Percentiles rank a stretch among this genome's conserved stretches.
phyloP scores from a whole-genome alignment of 2,888 invertebrate species.

The Brachypalpus laphriformis region DNA sequence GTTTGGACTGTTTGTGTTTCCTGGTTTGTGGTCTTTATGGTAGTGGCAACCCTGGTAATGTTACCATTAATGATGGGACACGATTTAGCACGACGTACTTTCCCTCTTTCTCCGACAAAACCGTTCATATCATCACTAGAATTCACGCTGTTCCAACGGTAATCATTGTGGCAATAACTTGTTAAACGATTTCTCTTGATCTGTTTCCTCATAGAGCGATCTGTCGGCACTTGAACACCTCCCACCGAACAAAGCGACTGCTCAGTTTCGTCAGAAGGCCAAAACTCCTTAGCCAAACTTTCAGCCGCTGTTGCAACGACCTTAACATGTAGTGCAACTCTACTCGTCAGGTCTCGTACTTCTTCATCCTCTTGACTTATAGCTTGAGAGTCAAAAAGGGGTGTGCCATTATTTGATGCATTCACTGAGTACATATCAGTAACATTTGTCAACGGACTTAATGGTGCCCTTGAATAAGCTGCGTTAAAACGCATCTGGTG shows the following conservation, averaged over 20 bases:
- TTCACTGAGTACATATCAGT: constrained; percentile 30
- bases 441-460: constrained; percentile 75
- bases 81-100: constrained; percentile 86
- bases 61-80: constrained; percentile 85
- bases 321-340: constrained; percentile 26
- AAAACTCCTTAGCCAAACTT: constrained; percentile 51
- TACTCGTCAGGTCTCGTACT: constrained; percentile 84
- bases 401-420: constrained; percentile 53
- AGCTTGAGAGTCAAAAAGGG: constrained; percentile 45
- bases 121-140: constrained; percentile 83
- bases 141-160: constrained; percentile 77
- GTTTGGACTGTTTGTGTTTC: constrained; percentile 88
- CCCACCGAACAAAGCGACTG: constrained; percentile 85
- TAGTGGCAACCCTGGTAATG: constrained; percentile 68
- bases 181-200: constrained; percentile 85
- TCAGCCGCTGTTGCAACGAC: constrained; percentile 15
- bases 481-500: constrained; percentile 68
- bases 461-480: constrained; percentile 27
- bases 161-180: constrained; percentile 86
- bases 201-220: constrained; percentile 84
- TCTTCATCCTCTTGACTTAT: constrained; percentile 83
- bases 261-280: constrained; percentile 83
- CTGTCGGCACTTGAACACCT: constrained; percentile 86
- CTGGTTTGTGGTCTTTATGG: constrained; percentile 73
- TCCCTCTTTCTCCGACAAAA: constrained; percentile 78